Evolutionary conservation across 2,888 invertebrate genomes (phyloP).

Genomic region (Byasa hedistus): DNA sequence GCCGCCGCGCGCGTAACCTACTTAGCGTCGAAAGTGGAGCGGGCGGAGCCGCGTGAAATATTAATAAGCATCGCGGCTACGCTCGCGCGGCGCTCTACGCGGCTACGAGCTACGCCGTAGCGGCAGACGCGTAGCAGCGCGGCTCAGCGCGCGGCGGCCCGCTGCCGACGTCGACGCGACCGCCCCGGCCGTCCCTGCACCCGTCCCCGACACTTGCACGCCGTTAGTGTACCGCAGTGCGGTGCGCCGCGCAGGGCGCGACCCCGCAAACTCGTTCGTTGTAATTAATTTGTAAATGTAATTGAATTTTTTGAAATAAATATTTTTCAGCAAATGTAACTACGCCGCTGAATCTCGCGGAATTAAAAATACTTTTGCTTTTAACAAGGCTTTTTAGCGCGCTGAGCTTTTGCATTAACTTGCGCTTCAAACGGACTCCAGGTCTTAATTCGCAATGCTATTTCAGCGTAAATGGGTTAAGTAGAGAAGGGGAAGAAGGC

Average conservation of each 20-base stretch:
- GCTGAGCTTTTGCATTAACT: slow-evolving; percentile 15
- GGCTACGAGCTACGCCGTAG: slow-evolving; percentile 13
- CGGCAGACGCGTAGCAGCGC: too few relatives aligned
- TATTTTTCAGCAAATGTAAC: not conserved
- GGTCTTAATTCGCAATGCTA: slow-evolving; percentile 21
- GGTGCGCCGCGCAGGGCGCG: too few relatives aligned
- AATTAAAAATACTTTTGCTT: slow-evolving; percentile 12
- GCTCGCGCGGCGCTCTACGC: slow-evolving; percentile 17
- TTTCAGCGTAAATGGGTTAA: slow-evolving; percentile 25
- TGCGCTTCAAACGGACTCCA: slow-evolving; percentile 15
- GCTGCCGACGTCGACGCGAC: too few relatives aligned
- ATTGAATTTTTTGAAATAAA: too few relatives aligned
- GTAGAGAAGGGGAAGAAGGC: slow-evolving; percentile 16
- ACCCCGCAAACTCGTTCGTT: too few relatives aligned
- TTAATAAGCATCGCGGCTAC: slow-evolving; percentile 42
- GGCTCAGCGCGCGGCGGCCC: too few relatives aligned
- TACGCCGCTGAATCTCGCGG: not conserved
- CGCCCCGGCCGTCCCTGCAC: too few relatives aligned
- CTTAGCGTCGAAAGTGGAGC: slow-evolving; percentile 45
- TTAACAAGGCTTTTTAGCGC: slow-evolving; percentile 12
- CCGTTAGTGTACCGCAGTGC: too few relatives aligned
- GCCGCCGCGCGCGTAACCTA: slow-evolving; percentile 43
- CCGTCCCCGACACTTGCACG: too few relatives aligned
- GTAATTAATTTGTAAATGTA: too few relatives aligned
- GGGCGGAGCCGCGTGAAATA: slow-evolving; percentile 42